These are phyloP conservation scores for Hylomyscus alleni DNA, from an alignment of 2,797 vertebrate genomes.

Conservation along the genomic window DNA sequence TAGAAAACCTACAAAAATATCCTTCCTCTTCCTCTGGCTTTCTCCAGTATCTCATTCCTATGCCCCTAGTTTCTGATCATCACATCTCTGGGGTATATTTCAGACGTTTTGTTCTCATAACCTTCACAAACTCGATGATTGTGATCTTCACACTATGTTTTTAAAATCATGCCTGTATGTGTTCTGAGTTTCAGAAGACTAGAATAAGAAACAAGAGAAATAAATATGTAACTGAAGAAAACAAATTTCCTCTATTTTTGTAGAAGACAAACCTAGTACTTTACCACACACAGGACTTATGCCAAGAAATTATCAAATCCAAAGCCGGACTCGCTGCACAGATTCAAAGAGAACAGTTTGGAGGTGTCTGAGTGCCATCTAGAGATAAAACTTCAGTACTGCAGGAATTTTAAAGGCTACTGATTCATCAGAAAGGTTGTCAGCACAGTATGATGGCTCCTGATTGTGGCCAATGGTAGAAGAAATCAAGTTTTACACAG, in stretches of 20 bases:
- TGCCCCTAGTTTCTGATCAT: background rate
- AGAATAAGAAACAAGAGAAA: background rate
- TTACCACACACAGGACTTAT: background rate
- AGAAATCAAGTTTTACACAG: background rate
- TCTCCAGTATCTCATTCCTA: background rate
- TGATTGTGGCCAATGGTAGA: fast-evolving
- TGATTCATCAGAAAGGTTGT: background rate
- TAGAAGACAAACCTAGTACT: background rate
- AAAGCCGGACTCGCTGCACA: background rate
- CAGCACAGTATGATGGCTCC: background rate
- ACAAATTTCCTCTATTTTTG: background rate
- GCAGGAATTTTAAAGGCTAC: background rate
- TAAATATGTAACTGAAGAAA: constrained; percentile 1
- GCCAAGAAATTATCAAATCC: background rate
- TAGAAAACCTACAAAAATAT: background rate
- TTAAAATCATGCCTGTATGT: background rate
- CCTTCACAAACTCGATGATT: background rate
- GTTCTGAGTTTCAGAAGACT: constrained; percentile 10
- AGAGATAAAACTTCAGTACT: constrained; percentile 7
- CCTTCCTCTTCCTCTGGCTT: background rate
- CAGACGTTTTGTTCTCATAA: background rate
- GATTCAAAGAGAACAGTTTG: background rate
- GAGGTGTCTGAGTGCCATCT: constrained; percentile 67
- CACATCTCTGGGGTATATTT: background rate
- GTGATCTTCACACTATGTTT: background rate